Conservation (phyloP, 2,888 invertebrate species). For the Automeris io region DNA sequence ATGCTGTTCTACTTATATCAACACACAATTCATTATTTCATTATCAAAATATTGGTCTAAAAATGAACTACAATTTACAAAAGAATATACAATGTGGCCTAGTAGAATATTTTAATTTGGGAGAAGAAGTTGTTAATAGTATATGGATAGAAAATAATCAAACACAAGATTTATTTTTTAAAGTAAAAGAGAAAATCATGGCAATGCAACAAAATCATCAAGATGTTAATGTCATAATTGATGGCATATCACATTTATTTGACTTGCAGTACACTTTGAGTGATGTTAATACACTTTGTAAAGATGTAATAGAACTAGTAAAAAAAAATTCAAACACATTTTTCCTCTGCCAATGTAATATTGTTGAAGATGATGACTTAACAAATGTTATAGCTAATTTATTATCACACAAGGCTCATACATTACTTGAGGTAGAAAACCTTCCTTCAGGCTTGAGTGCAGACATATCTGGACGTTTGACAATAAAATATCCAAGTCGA, state of each 20-base stretch:
- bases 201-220: constrained; percentile 44
- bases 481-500: constrained; percentile 62
- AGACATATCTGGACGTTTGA: constrained; percentile 83
- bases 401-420: constrained; percentile 79
- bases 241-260: constrained; percentile 84
- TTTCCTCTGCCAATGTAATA: constrained; percentile 76
- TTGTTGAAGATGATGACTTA: constrained; percentile 74
- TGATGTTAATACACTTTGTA: constrained; percentile 70
- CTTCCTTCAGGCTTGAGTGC: constrained; percentile 84
- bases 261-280: constrained; percentile 77
- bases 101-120: constrained; percentile 46
- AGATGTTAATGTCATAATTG: constrained; percentile 79
- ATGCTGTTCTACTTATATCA: constrained; percentile 79
- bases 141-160: constrained; percentile 34
- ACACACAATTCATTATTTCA: constrained; percentile 84
- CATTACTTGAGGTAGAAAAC: constrained; percentile 79
- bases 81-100: constrained; percentile 52
- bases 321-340: constrained; percentile 45
- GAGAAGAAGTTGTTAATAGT: constrained; percentile 34
- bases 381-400: constrained; percentile 78
- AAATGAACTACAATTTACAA: constrained; percentile 83
- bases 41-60: constrained; percentile 84
- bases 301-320: constrained; percentile 54
- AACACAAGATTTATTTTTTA: constrained; percentile 53
- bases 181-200: constrained; percentile 52